Evolutionary conservation across 2,113 vertebrate genomes (phyloP).

Genomic region (Alectura lathami): DNA sequence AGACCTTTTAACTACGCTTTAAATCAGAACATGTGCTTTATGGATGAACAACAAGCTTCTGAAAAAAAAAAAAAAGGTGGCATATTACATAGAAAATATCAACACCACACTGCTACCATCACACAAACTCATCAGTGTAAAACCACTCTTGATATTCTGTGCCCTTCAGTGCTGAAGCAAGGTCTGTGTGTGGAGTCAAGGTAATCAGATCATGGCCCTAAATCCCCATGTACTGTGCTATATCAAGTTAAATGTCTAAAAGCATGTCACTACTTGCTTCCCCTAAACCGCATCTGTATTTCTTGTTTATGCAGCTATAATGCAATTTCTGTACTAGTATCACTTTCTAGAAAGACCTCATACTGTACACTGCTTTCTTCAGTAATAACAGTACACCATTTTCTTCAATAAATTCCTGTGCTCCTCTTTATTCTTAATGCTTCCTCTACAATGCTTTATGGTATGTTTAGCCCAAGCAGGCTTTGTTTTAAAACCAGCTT

Average conservation of each 20-base stretch:
- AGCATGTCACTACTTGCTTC: neutral
- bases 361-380: neutral
- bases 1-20: constrained; percentile 2
- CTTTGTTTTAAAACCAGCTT: constrained; percentile 6
- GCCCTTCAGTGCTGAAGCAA: neutral
- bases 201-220: neutral
- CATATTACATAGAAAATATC: neutral
- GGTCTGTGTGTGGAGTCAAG: neutral
- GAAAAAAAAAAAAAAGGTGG: constrained; percentile 25
- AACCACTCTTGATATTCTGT: neutral
- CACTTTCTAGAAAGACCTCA: neutral
- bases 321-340: neutral
- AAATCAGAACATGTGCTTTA: constrained; percentile 5
- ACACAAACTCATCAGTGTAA: neutral
- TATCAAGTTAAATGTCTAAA: neutral
- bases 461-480: neutral
- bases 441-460: neutral
- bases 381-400: neutral
- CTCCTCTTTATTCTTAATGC: neutral
- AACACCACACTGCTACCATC: neutral
- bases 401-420: neutral
- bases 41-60: constrained; percentile 37
- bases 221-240: neutral
- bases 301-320: neutral
- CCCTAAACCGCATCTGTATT: neutral